Evolutionary conservation across 2,113 vertebrate species (phyloP).

Genomic region (Thunnus maccoyii): DNA sequence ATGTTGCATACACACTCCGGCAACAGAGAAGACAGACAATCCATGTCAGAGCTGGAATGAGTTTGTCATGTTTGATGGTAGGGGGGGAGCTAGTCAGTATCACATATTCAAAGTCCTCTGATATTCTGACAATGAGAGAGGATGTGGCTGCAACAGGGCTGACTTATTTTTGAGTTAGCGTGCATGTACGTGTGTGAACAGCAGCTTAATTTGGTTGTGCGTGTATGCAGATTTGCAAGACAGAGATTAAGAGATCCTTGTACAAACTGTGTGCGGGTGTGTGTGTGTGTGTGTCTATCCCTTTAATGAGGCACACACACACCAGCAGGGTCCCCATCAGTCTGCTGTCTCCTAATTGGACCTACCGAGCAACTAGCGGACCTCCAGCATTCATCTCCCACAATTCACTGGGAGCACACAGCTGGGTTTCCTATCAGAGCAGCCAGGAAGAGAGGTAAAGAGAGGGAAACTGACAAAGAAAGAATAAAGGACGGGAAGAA

Average conservation of each 20-base stretch:
- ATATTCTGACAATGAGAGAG: slow-evolving; percentile 1
- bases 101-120: slow-evolving; percentile 20
- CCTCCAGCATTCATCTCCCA: slow-evolving; percentile 70
- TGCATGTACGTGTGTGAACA: neutral
- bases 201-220: slow-evolving; percentile 23
- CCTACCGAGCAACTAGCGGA: slow-evolving; percentile 61
- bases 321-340: slow-evolving; percentile 64
- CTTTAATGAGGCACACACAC: slow-evolving; percentile 68
- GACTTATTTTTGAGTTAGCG: neutral
- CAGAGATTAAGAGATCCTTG: slow-evolving; percentile 48
- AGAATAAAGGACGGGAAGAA: neutral
- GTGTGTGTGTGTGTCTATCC: slow-evolving; percentile 9
- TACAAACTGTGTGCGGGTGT: neutral
- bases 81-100: neutral
- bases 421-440: slow-evolving; percentile 6
- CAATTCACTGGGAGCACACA: slow-evolving; percentile 34
- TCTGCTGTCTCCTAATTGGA: slow-evolving; percentile 78
- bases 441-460: neutral
- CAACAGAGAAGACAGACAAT: slow-evolving; percentile 40
- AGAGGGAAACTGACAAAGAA: neutral
- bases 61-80: slow-evolving; percentile 43
- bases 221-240: slow-evolving; percentile 13
- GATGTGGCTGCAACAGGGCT: slow-evolving; percentile 5
- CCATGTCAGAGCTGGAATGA: slow-evolving; percentile 53
- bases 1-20: slow-evolving; percentile 23